Conservation (phyloP, 2,888 invertebrate species). For the Nomada flava region DNA sequence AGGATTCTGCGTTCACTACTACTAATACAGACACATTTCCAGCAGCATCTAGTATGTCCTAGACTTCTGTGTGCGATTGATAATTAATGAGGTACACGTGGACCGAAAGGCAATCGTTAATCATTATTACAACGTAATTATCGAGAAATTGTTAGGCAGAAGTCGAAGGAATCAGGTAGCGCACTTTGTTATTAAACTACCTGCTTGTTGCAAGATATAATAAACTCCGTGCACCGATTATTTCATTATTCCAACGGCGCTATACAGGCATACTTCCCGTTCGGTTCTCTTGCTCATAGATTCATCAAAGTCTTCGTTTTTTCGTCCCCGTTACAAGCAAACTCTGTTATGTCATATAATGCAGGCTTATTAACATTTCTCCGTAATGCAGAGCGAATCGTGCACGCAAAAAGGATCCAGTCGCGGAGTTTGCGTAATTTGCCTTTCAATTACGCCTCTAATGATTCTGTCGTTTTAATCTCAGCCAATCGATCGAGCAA, state of each 20-base stretch:
- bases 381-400: not conserved
- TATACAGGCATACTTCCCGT: conserved; percentile 7
- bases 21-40: conserved; percentile 40
- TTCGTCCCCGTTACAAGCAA: too few species aligned
- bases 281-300: not conserved
- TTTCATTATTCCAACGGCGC: conserved; percentile 4
- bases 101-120: conserved; percentile 66
- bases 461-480: conserved; percentile 20
- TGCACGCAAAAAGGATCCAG: not conserved
- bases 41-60: conserved; percentile 61
- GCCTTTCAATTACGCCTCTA: conserved; percentile 34
- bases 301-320: conserved; percentile 1
- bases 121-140: conserved; percentile 73
- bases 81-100: conserved; percentile 68
- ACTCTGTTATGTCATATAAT: conserved; percentile 30
- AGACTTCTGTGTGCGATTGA: conserved; percentile 64
- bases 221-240: conserved; percentile 36
- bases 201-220: conserved; percentile 36
- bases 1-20: conserved; percentile 63
- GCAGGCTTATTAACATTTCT: conserved; percentile 17
- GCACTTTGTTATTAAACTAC: conserved; percentile 45
- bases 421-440: conserved; percentile 12
- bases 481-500: conserved; percentile 15
- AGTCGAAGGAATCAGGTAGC: conserved; percentile 53
- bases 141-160: conserved; percentile 50